Evolutionary conservation across 2,888 invertebrate species (phyloP).

Genomic region (Doris montereyensis): DNA sequence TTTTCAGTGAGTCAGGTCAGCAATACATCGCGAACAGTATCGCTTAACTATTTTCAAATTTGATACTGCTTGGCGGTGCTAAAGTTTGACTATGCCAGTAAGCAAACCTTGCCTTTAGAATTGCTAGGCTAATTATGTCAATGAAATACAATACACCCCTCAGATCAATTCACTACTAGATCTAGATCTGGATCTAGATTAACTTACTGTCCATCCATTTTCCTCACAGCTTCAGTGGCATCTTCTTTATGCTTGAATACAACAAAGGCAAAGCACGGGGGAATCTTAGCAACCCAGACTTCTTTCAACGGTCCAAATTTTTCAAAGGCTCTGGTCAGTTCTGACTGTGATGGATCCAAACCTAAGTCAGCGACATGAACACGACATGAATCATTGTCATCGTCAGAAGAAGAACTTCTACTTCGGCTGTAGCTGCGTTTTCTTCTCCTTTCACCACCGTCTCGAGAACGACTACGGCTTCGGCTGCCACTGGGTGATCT

Average conservation of each 20-base stretch:
- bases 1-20: too few relatives aligned
- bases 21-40: too few relatives aligned
- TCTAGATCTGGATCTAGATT: not conserved
- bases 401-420: constrained; percentile 45
- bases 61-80: too few relatives aligned
- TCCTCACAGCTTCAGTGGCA: constrained; percentile 84
- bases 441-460: constrained; percentile 34
- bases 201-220: constrained; percentile 82
- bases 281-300: constrained; percentile 78
- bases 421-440: constrained; percentile 51
- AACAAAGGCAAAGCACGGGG: constrained; percentile 79
- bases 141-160: too few relatives aligned
- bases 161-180: not conserved
- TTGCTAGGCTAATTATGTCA: too few relatives aligned
- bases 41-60: too few relatives aligned
- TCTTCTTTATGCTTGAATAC: constrained; percentile 77
- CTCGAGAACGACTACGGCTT: constrained; percentile 44
- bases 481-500: constrained; percentile 41
- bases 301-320: constrained; percentile 76
- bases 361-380: constrained; percentile 76
- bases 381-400: constrained; percentile 52
- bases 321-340: constrained; percentile 76
- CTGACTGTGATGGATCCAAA: constrained; percentile 75
- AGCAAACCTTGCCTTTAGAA: too few relatives aligned
- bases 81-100: too few relatives aligned